A percentile compares a stretch with the other conserved stretches of the same genome.
These are phyloP conservation scores for Ectemnius cavifrons DNA, from an alignment of 2,888 invertebrate species.

Conservation along the genomic window DNA sequence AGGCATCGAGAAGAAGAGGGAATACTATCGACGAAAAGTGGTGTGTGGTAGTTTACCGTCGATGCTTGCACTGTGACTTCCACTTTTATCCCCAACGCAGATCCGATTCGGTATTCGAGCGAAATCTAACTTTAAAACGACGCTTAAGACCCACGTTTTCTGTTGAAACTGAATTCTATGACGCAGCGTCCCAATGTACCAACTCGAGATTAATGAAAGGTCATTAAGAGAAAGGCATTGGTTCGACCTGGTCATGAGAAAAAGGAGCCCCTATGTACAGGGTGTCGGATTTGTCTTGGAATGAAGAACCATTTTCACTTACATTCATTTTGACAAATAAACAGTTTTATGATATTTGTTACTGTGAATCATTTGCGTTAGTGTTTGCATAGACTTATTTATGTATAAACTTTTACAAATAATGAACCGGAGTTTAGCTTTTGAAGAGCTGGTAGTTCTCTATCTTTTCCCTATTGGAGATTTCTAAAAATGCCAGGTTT, in stretches of 20 bases:
- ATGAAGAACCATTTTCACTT: no score
- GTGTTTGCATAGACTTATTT: no score
- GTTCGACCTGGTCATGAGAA: conserved; percentile 34
- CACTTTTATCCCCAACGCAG: conserved; percentile 7
- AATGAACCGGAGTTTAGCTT: no score
- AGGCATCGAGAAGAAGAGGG: conserved; percentile 1
- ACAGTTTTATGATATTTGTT: no score
- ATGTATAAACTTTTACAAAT: no score
- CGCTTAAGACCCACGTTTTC: conserved; percentile 18
- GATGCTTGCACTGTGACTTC: no score
- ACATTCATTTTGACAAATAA: no score
- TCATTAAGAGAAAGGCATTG: conserved; percentile 48
- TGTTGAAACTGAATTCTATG: conserved; percentile 23
- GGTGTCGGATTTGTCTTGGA: no score
- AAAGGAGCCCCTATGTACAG: conserved; percentile 17
- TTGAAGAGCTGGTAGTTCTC: no score
- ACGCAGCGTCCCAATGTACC: conserved; percentile 40
- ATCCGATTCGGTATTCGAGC: conserved; percentile 28
- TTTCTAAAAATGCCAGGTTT: no score
- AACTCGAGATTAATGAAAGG: conserved; percentile 59
- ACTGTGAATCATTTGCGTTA: no score
- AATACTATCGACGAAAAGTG: neutral
- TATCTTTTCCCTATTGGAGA: no score
- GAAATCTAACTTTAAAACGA: conserved; percentile 18
- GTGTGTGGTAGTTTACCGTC: neutral